phyloP scores from a whole-genome alignment of 2,113 vertebrate species.

The Microcebus lehilahytsara region DNA sequence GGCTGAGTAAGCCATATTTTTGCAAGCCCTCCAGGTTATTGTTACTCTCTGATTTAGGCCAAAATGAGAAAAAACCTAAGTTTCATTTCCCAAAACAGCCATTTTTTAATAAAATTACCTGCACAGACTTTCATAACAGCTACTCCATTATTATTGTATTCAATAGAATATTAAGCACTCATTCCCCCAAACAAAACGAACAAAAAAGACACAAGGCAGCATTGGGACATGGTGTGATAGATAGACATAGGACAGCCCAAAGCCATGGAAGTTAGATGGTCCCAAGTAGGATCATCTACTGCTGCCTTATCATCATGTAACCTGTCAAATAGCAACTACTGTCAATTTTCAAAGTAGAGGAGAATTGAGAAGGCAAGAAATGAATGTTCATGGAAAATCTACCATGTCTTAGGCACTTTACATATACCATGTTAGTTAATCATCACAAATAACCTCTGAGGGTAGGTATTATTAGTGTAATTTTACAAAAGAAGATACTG shows the following conservation, averaged over 20 bases:
- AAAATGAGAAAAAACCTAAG: background rate
- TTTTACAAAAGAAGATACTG: background rate
- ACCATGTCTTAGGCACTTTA: background rate
- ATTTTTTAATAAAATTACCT: slow-evolving; percentile 1
- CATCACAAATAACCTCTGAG: background rate
- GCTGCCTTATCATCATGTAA: background rate
- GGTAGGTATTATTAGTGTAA: background rate
- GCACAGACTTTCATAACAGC: background rate
- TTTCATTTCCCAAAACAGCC: background rate
- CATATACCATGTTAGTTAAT: background rate
- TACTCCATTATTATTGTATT: background rate
- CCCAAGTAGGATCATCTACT: background rate
- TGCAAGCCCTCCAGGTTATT: background rate
- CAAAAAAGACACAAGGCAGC: background rate
- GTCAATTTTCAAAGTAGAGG: background rate
- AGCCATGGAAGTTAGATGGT: background rate
- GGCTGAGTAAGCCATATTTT: background rate
- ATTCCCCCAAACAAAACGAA: background rate
- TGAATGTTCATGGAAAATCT: background rate
- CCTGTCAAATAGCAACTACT: background rate
- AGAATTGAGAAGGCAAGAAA: background rate
- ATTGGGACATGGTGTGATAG: background rate
- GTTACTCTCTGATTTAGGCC: background rate
- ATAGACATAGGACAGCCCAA: background rate
- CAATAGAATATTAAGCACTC: background rate